Percentiles rank a stretch among this genome's conserved stretches.
Conservation (phyloP, 2,888 invertebrate species). For the Dasysyrphus tricinctus region DNA sequence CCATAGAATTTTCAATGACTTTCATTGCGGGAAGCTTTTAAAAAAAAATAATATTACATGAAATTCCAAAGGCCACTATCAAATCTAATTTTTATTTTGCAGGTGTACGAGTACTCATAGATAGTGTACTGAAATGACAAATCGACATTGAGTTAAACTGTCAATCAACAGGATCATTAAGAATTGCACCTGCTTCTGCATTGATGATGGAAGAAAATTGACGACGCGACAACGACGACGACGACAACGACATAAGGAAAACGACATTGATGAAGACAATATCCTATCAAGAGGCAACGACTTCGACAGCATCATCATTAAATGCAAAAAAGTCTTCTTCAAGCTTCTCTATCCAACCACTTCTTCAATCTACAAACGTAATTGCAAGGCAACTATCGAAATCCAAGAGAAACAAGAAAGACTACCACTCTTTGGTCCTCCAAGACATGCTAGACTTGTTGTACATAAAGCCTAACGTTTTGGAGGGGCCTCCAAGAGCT, state of each 20-base stretch:
- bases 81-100: conserved; percentile 18
- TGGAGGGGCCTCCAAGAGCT: conserved; percentile 58
- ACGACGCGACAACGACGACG: neutral
- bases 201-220: neutral
- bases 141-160: conserved; percentile 44
- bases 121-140: conserved; percentile 39
- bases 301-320: conserved; percentile 61
- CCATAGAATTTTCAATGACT: conserved; percentile 30
- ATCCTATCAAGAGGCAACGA: conserved; percentile 25
- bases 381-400: conserved; percentile 61
- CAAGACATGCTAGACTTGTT: conserved; percentile 44
- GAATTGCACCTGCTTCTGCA: conserved; percentile 59
- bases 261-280: conserved; percentile 35
- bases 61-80: conserved; percentile 10
- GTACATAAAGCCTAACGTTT: conserved; percentile 38
- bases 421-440: conserved; percentile 52
- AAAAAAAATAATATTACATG: neutral
- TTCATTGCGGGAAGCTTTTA: neutral
- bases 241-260: neutral
- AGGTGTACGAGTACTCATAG: neutral
- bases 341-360: neutral
- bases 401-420: conserved; percentile 38
- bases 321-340: conserved; percentile 32
- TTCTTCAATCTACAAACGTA: conserved; percentile 30
- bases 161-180: conserved; percentile 63